Base-by-base conservation (phyloP, 2,888 invertebrate species). In the Campoplex nolae region DNA sequence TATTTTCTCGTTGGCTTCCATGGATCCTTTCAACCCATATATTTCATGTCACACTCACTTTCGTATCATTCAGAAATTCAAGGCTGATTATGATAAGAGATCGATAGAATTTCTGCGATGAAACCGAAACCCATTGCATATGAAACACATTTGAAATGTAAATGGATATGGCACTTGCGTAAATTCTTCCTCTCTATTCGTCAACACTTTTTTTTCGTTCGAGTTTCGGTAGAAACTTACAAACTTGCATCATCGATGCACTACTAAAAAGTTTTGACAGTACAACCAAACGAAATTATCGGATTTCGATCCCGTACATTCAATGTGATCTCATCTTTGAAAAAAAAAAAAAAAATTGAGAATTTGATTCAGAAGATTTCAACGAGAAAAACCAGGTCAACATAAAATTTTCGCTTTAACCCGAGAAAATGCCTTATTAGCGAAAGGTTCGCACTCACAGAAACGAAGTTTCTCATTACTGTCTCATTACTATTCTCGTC, bases 101-200 rank as follows among this genome's bases (percentile, higher is more conserved):
- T 93, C 16, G 92, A 92, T 42, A 16, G 75, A 6, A 83, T 86
- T 28, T 32, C 81, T n/a, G 77, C 67, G 4, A 81, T 85, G 1
- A 54, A 88, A 0, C 67, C 76, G 1, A 89, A 82, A 2, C 70
- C 88, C 9, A 86, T 74, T 9, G 88, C 86, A n/a, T 91, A 91
- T 65, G 89, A 88, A 32, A 48, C 45, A 18, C 68, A 91, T n/a
- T 86, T 92, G 88, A 90, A 89, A 42, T 92, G 90, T 85, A 84
- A 23, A 23, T 92, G 81, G 90, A 92, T 45, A 89, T 89, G 88
- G 90, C 91, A 9, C 76, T 91, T 78, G 80, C 90, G 95, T 96
- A 96, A 92, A 94, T 95, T 0, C 90, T 95, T 28, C 93, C 96
- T 77, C 95, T 95, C 88, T 95, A 95, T 95, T 93, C 95, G 0